Evolutionary conservation across 2,113 vertebrate species (phyloP), one percentile per base, ranked within the genome.

Genomic region (Herpetotheres cachinnans): DNA sequence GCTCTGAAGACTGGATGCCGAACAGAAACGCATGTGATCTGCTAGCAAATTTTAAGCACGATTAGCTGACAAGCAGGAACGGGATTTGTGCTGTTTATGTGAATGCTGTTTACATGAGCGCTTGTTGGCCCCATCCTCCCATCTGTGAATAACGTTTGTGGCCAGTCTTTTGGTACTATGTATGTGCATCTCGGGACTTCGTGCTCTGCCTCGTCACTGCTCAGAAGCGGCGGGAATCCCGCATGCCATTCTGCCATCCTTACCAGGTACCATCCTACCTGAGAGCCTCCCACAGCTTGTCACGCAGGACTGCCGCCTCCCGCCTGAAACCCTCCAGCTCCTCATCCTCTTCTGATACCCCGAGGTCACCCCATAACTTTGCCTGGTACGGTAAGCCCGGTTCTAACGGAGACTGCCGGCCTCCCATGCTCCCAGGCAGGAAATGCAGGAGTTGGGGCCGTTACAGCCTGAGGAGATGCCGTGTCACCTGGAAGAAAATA

Each of bases 391-490:
- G 89, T 26, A 55, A 93, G 59, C 89, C 90, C 54, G 96, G 71
- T 90, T 98, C 98, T 92, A 98, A 91, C 26, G 98, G 97, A 90
- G 98, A 96, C 70, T 95, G 93, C 29, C 63, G 95, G 36, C 97
- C 95, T 61, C 96, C 90, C 81, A 98, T 49, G 98, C 96, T 85
- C 92, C 36, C 18, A 67, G 88, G 77, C 30, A 97, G 90, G 66
- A 98, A 96, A 24, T 93, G 91, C 29, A 94, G 87, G 17, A 97
- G 54, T 34, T 92, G 89, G 88, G 49, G 85, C 93, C 70, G 96
- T 97, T 67, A 96, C 90, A 13, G 85, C 94, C 71, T 87, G 80
- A 80, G 82, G 36, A 30, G 73, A 52, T 15, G 26, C 27, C 5
- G 40, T 4, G 21, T 30, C 27, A 36, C 66, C 94, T 90, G 73